Evolutionary conservation across 2,797 vertebrate species (phyloP), one percentile per base, ranked within the genome.

Genomic region (Monodelphis domestica): DNA sequence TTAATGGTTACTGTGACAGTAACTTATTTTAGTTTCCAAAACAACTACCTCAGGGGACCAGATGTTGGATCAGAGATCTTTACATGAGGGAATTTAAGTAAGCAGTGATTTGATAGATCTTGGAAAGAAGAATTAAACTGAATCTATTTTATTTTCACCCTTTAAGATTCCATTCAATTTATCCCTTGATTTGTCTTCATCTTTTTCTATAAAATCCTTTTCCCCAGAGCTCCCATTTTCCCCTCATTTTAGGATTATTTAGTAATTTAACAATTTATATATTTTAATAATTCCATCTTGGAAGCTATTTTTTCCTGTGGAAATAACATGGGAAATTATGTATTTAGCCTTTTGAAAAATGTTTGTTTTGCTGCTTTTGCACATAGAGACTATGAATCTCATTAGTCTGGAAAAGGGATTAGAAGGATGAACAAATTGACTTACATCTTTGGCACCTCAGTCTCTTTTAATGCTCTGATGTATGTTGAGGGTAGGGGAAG

Each of bases 191-290:
- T 95, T 92, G 1, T 95, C 70, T 88, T 89, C 26, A 57, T 54
- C 52, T 70, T 7, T 17, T 96, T 94, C 89, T 10, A 28, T 88
- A 88, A 94, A 90, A 70, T 24, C 96, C 3, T 54, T 45, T 95
- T 94, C 93, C 51, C 1, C 88, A 89, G 57, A 91, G 38, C 12
- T 94, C 87, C 91, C 0, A 15, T 88, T 95, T 97, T 91, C 91
- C 5, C 28, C 11, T 91, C 3, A 89, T 0, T 38, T 89, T 55
- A 94, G 91, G 50, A 90, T 93, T 88, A 89, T 53, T 53, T 12
- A 93, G 28, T 93, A 92, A 95, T 26, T 54, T 92, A 94, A 50
- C 12, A 30, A 91, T 87, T 6, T 56, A 92, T 63, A 89, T 17
- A 96, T 50, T 53, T 88, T 88, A 92, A 90, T 90, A 87, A 52